phyloP scores from a whole-genome alignment of 2,797 vertebrate genomes.

The Tauraco hartlaubi region DNA sequence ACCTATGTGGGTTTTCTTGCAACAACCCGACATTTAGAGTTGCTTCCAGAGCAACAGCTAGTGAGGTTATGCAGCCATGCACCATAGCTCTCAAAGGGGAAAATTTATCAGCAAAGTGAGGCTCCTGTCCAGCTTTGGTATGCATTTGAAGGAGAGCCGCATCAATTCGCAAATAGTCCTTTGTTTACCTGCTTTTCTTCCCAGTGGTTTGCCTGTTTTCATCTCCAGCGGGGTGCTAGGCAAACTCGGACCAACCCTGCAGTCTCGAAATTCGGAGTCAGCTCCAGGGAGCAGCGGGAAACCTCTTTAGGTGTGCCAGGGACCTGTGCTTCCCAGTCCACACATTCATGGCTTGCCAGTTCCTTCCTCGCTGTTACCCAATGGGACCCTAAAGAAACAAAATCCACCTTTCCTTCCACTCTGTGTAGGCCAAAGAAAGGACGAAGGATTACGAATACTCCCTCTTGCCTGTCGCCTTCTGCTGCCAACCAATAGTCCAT shows the following conservation, averaged over 20 bases:
- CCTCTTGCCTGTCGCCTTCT: not conserved
- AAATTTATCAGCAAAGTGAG: not conserved
- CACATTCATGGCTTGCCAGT: not conserved
- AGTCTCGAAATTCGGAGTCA: not conserved
- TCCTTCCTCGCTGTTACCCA: not conserved
- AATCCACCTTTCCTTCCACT: not conserved
- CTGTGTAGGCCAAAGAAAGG: not conserved
- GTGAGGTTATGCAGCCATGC: conserved; percentile 20
- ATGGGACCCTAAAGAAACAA: not conserved
- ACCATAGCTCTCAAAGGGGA: not conserved
- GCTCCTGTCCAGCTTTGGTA: not conserved
- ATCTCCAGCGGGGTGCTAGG: not conserved
- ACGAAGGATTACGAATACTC: not conserved
- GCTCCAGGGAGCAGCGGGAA: not conserved
- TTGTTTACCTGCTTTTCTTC: conserved; percentile 39
- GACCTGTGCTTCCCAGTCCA: not conserved
- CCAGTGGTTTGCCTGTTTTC: conserved; percentile 23
- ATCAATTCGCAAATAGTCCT: not conserved
- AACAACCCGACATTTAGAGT: conserved; percentile 1
- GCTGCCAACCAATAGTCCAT: not conserved
- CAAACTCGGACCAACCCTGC: not conserved
- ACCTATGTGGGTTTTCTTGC: conserved; percentile 54
- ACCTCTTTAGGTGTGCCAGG: not conserved
- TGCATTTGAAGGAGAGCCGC: not conserved
- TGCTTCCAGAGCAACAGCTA: conserved; percentile 45